Conservation (phyloP, 2,113 vertebrate genomes). For the Turdus rufiventris region DNA sequence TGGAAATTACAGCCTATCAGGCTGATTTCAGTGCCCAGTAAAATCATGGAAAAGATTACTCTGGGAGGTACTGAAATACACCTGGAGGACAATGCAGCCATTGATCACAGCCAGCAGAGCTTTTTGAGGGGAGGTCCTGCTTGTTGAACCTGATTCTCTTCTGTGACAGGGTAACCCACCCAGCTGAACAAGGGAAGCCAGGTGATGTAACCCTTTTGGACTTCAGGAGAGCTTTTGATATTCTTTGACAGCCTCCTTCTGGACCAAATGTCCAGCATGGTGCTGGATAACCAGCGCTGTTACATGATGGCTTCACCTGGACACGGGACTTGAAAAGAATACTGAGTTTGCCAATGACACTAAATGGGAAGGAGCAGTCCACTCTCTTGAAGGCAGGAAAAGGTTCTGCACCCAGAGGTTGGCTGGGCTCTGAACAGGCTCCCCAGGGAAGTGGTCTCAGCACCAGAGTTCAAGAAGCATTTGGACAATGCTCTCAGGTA, state of each 20-base stretch:
- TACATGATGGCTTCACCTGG: rapidly evolving
- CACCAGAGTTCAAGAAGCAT: background rate
- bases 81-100: background rate
- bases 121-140: background rate
- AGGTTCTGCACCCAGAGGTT: background rate
- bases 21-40: background rate
- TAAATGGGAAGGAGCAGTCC: background rate
- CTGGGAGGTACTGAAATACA: background rate
- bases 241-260: background rate
- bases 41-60: background rate
- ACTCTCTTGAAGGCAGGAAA: background rate
- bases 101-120: background rate
- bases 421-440: background rate
- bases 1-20: background rate
- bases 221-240: background rate
- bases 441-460: background rate
- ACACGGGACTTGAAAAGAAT: background rate
- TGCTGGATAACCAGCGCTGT: rapidly evolving
- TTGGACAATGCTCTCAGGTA: background rate
- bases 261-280: background rate
- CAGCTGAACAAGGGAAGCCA: background rate
- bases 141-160: background rate
- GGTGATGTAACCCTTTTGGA: background rate
- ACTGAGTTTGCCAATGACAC: background rate
- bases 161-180: background rate